These are phyloP conservation scores for Alexandromys oeconomus DNA, from an alignment of 2,797 vertebrate genomes.

Conservation along the genomic window DNA sequence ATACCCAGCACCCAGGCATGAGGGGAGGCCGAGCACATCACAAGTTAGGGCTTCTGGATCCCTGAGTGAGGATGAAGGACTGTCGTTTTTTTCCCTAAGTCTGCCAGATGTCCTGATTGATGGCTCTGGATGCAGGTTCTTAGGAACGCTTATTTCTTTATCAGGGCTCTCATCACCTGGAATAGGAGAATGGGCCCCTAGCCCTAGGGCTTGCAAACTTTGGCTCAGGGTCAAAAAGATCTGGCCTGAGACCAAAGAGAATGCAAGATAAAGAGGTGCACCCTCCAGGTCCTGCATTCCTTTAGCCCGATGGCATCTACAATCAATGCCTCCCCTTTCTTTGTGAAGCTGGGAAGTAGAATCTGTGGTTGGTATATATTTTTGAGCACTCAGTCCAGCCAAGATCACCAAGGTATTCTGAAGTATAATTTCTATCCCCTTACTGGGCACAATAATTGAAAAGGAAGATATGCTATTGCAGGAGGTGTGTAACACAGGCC, in stretches of 20 bases:
- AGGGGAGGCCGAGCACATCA: not conserved
- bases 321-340: slow-evolving; percentile 48
- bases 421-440: slow-evolving; percentile 75
- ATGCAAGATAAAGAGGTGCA: slow-evolving; percentile 3
- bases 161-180: not conserved
- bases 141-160: not conserved
- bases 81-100: not conserved
- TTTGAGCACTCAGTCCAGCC: slow-evolving; percentile 62
- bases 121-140: not conserved
- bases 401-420: slow-evolving; percentile 64
- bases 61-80: not conserved
- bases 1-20: not conserved
- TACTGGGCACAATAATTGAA: slow-evolving; percentile 76
- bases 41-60: not conserved
- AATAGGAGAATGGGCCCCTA: not conserved
- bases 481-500: slow-evolving; percentile 49
- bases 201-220: slow-evolving; percentile 5
- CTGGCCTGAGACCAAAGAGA: slow-evolving; percentile 18
- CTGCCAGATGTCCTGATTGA: slow-evolving; percentile 26
- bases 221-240: slow-evolving; percentile 10
- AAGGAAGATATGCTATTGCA: slow-evolving; percentile 71
- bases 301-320: not conserved
- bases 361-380: slow-evolving; percentile 59
- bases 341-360: slow-evolving; percentile 51
- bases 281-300: not conserved